Percentiles rank a stretch among this genome's conserved stretches.
phyloP scores from a whole-genome alignment of 2,888 invertebrate genomes.

The Gonocerus acuteangulatus region DNA sequence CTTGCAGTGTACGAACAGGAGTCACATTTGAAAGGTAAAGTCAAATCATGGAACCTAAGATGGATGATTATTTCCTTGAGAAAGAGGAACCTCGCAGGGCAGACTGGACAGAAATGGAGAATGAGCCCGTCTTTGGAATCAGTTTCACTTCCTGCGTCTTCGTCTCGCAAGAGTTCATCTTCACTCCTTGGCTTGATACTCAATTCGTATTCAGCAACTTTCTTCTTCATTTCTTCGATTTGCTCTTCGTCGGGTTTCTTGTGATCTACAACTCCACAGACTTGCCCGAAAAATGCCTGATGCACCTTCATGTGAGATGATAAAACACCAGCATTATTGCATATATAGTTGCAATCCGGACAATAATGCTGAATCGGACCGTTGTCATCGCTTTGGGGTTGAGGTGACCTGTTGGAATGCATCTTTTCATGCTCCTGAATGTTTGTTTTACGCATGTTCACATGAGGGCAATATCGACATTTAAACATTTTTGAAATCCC shows the following conservation, averaged over 20 bases:
- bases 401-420: slow-evolving; percentile 46
- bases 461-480: slow-evolving; percentile 76
- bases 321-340: slow-evolving; percentile 62
- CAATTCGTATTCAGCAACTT: slow-evolving; percentile 21
- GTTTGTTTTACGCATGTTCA: slow-evolving; percentile 69
- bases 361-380: slow-evolving; percentile 48
- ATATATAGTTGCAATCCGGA: slow-evolving; percentile 70
- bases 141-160: slow-evolving; percentile 39
- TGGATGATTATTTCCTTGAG: slow-evolving; percentile 67
- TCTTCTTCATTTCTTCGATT: slow-evolving; percentile 44
- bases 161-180: background rate
- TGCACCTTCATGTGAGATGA: slow-evolving; percentile 69
- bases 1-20: slow-evolving; percentile 69
- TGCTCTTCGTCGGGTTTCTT: slow-evolving; percentile 61
- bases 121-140: slow-evolving; percentile 42
- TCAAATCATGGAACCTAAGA: slow-evolving; percentile 58
- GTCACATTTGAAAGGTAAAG: slow-evolving; percentile 60
- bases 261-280: slow-evolving; percentile 61
- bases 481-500: slow-evolving; percentile 74
- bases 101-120: slow-evolving; percentile 68
- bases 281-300: slow-evolving; percentile 60
- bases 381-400: slow-evolving; percentile 13
- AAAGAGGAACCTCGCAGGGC: slow-evolving; percentile 75
- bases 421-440: slow-evolving; percentile 77
- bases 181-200: background rate